A percentile compares a stretch with the other conserved stretches of the same genome.
Evolutionary conservation across 2,888 invertebrate species (phyloP).

Genomic region (Brachypalpus laphriformis): DNA sequence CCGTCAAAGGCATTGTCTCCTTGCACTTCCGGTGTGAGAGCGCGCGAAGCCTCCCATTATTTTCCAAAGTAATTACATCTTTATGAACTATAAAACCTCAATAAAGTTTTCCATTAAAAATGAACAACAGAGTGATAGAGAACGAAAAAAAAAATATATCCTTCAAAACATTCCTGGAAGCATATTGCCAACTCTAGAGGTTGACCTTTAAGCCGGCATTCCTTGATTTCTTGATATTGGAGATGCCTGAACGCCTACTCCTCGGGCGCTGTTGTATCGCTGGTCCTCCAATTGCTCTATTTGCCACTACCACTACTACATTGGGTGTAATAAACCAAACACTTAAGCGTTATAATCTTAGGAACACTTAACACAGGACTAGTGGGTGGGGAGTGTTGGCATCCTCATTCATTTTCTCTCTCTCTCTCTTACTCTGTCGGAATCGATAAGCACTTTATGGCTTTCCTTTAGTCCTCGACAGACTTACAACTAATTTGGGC

Average conservation of each 20-base stretch:
- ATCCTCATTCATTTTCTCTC: conserved; percentile 37
- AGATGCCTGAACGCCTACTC: neutral
- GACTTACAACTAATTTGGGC: conserved; percentile 61
- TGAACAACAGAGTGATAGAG: neutral
- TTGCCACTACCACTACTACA: conserved; percentile 18
- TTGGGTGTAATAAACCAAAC: conserved; percentile 49
- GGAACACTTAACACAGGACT: conserved; percentile 45
- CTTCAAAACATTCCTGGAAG: neutral
- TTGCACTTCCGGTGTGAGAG: conserved; percentile 1
- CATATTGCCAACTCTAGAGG: conserved; percentile 13
- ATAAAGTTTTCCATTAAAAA: conserved; percentile 49
- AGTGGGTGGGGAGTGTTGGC: conserved; percentile 2
- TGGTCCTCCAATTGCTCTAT: conserved; percentile 30
- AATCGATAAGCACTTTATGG: conserved; percentile 66
- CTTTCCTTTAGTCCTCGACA: conserved; percentile 54
- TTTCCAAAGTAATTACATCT: conserved; percentile 55
- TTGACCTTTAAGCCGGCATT: conserved; percentile 22
- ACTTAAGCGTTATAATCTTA: conserved; percentile 66
- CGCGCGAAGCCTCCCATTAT: conserved; percentile 10
- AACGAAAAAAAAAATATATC: neutral
- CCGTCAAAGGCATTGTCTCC: conserved; percentile 26
- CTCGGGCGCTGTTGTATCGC: neutral
- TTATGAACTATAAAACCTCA: conserved; percentile 60
- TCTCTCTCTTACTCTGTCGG: neutral
- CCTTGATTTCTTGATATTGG: neutral